Evolutionary conservation across 1,140 invertebrate species (phyloP).

Genomic region (Atopsyche davidsoni): DNA sequence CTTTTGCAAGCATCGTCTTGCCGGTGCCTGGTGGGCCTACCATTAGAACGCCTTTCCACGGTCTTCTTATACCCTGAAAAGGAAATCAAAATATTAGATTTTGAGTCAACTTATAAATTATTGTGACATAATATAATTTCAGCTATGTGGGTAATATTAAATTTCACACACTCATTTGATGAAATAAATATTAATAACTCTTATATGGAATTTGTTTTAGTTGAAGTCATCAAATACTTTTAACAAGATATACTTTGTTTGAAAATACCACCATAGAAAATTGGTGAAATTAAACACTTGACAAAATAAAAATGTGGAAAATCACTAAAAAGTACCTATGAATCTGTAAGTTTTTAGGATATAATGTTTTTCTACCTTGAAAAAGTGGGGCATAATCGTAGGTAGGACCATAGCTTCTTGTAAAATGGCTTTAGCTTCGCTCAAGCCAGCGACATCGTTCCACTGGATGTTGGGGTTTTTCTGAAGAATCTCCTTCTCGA

Average conservation of each 20-base stretch:
- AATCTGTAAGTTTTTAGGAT: too few relatives aligned
- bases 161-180: not conserved
- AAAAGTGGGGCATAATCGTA: constrained; percentile 97
- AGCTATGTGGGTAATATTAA: too few relatives aligned
- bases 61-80: constrained; percentile 68
- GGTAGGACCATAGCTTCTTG: constrained; percentile 98
- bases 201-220: too few relatives aligned
- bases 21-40: constrained; percentile 91
- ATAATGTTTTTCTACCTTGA: constrained; percentile 63
- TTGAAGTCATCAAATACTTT: too few relatives aligned
- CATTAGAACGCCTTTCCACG: constrained; percentile 85
- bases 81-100: not conserved
- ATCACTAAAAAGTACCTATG: too few relatives aligned
- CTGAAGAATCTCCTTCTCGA: constrained; percentile 94
- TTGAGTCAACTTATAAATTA: not conserved
- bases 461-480: constrained; percentile 94
- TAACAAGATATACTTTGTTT: too few relatives aligned
- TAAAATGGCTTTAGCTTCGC: constrained; percentile 89
- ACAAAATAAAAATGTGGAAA: too few relatives aligned
- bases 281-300: too few relatives aligned
- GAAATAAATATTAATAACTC: too few relatives aligned
- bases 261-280: too few relatives aligned
- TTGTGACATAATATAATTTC: not conserved
- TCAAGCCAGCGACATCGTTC: constrained; percentile 94
- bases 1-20: constrained; percentile 97